Evolutionary conservation across 2,797 vertebrate genomes (phyloP).

Genomic region (Ataeniobius toweri): DNA sequence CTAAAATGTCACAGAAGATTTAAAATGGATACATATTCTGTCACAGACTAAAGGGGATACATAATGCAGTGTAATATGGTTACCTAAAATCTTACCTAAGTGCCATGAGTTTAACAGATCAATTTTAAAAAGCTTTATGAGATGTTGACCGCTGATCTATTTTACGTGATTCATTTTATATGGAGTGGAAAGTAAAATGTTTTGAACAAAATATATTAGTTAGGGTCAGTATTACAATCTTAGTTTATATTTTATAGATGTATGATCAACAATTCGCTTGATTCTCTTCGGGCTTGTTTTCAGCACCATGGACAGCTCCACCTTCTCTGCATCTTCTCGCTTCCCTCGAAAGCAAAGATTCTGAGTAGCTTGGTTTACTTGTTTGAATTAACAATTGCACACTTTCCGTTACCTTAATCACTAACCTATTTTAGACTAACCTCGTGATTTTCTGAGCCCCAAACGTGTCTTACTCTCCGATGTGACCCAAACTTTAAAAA

Average conservation of each 20-base stretch:
- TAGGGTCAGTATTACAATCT: neutral
- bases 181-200: neutral
- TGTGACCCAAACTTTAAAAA: neutral
- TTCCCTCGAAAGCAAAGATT: neutral
- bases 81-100: slow-evolving; percentile 58
- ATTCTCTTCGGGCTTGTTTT: slow-evolving; percentile 17
- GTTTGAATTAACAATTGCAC: neutral
- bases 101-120: slow-evolving; percentile 79
- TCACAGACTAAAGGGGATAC: neutral
- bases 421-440: neutral
- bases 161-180: neutral
- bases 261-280: neutral
- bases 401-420: neutral
- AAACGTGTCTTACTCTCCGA: neutral
- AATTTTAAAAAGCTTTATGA: slow-evolving; percentile 71
- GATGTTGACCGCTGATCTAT: slow-evolving; percentile 35
- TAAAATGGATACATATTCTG: neutral
- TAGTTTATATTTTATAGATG: neutral
- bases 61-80: slow-evolving; percentile 65
- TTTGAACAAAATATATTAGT: neutral
- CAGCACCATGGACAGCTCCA: slow-evolving; percentile 74
- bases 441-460: neutral
- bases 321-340: neutral
- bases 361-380: neutral
- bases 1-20: neutral